Evolutionary conservation across 2,888 invertebrate genomes (phyloP).

Genomic region (Alcis repandata): DNA sequence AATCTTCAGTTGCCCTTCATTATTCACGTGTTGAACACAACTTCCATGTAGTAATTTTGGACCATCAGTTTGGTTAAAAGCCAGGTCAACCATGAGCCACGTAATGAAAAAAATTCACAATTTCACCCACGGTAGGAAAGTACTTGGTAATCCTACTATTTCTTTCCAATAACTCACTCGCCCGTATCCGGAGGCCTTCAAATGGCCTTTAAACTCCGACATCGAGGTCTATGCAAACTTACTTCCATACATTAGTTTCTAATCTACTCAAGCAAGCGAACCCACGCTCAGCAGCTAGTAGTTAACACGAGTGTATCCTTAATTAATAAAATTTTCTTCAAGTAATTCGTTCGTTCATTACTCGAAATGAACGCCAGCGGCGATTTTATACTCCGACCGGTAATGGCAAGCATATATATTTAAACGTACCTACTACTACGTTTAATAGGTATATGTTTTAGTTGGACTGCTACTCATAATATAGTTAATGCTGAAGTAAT

Average conservation of each 20-base stretch:
- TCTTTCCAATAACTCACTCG: no score
- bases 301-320: slow-evolving; percentile 33
- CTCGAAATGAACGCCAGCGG: slow-evolving; percentile 21
- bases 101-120: no score
- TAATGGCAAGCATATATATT: slow-evolving; percentile 23
- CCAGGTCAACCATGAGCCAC: no score
- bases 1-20: no score
- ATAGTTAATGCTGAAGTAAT: slow-evolving; percentile 12
- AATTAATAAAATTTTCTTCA: slow-evolving; percentile 40
- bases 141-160: no score
- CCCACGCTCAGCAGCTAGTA: slow-evolving; percentile 20
- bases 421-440: slow-evolving; percentile 3
- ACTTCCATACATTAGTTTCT: not conserved
- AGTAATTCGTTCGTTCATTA: slow-evolving; percentile 37
- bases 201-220: no score
- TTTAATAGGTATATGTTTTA: not conserved
- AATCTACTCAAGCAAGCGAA: slow-evolving; percentile 9
- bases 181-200: no score
- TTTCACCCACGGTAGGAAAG: no score
- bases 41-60: no score
- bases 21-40: no score
- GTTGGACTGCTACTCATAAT: not conserved
- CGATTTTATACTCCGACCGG: slow-evolving; percentile 18
- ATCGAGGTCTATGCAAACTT: no score
- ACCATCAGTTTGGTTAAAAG: no score